Base-by-base conservation (phyloP, 2,113 vertebrate genomes). In the Leucopsar rothschildi region DNA sequence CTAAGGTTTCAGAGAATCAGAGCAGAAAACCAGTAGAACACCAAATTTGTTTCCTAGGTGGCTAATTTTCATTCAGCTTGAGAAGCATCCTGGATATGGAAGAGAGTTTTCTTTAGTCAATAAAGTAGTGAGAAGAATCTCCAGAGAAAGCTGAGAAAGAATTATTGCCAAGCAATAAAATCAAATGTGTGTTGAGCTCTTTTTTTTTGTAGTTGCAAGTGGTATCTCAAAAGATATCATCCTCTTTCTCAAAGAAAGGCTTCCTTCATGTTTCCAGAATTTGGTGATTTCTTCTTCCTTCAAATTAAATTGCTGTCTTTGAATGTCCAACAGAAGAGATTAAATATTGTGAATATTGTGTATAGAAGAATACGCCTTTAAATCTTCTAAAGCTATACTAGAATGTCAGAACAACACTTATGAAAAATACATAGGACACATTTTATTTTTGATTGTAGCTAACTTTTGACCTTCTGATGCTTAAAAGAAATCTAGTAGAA, bases 41-140 rank as follows among this genome's bases (percentile, higher is more conserved):
- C 15, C 3, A 20, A 31, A 31, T 90, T 82, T 91, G 77, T 96
- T 94, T 95, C 94, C 95, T 91, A 94, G 90, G 91, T 94, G 90
- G 95, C 80, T 95, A 91, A 96, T 95, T 94, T 95, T 89, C 63
- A 85, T 77, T 49, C 68, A 84, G 68, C 42, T 70, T 88, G 69
- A 77, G 71, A 79, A 77, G 39, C 37, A 64, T 39, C 39, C 63
- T 70, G 56, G n/a, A 42, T 89, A 85, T 87, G 57, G 70, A 71
- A 92, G 42, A 78, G 45, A 90, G 33, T 15, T 69, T 87, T 82
- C 37, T 84, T 92, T 10, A 52, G 60, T 81, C 71, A 71, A 60
- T 55, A 66, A 85, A 91, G 33, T 39, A 59, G 21, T n/a, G 47
- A 91, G 57, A 92, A 78, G 77, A 77, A 90, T 82, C 68, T 90